These are phyloP conservation scores for Bombylius major DNA, from an alignment of 2,888 invertebrate species.

Conservation along the genomic window DNA sequence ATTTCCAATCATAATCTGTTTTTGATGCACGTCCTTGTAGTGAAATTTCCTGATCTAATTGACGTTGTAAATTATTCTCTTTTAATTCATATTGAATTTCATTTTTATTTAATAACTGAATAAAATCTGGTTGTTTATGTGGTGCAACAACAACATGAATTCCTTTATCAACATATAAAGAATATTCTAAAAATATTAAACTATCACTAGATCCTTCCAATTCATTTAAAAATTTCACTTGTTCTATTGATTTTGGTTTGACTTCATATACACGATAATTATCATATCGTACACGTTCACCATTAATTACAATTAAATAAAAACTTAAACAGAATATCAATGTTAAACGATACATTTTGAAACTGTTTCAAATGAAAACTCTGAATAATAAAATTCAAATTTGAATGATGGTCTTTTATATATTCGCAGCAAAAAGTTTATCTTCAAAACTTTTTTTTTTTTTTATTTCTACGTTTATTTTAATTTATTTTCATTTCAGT, in stretches of 20 bases:
- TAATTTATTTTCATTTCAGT: too few species aligned
- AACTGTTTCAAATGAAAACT: too few species aligned
- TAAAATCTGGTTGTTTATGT: constrained; percentile 9
- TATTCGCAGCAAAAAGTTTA: too few species aligned
- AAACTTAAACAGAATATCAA: not conserved
- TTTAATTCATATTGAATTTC: not conserved
- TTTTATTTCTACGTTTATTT: too few species aligned
- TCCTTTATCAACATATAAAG: not conserved
- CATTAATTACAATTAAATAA: constrained; percentile 37
- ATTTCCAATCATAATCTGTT: constrained; percentile 21
- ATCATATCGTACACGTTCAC: constrained; percentile 22
- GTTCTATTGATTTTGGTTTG: constrained; percentile 24
- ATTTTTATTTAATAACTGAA: constrained; percentile 1
- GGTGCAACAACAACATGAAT: constrained; percentile 8
- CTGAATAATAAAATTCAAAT: too few species aligned
- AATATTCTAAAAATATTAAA: constrained; percentile 5
- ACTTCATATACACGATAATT: constrained; percentile 33
- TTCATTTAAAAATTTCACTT: constrained; percentile 28
- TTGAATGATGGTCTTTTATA: too few species aligned
- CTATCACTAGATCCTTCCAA: constrained; percentile 9
- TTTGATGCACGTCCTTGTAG: constrained; percentile 9
- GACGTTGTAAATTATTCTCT: constrained; percentile 7
- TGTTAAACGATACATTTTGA: too few species aligned
- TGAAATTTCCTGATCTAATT: not conserved
- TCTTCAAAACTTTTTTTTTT: too few species aligned